Percentiles rank a stretch among this genome's conserved stretches.
These are phyloP conservation scores for Ammodytes dubius DNA, from an alignment of 2,113 vertebrate species.

Conservation along the genomic window DNA sequence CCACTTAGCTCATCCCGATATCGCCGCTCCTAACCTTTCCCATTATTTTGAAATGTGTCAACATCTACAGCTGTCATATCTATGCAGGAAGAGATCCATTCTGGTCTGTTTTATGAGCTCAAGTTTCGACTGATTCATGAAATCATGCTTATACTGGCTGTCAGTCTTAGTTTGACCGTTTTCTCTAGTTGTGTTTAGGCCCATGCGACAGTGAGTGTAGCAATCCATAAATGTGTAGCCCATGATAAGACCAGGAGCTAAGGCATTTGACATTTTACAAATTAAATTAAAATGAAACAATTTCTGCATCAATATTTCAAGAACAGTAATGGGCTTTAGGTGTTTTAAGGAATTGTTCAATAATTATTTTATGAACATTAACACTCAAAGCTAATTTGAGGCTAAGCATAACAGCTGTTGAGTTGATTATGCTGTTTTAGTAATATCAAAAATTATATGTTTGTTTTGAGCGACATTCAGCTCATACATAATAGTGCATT, in stretches of 20 bases:
- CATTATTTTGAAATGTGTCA: constrained; percentile 71
- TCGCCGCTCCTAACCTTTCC: constrained; percentile 63
- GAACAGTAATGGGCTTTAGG: neutral
- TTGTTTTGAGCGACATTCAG: neutral
- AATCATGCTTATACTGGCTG: constrained; percentile 17
- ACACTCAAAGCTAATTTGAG: constrained; percentile 2
- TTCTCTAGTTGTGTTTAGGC: neutral
- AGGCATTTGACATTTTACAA: neutral
- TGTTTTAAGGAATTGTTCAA: neutral
- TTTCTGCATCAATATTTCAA: neutral
- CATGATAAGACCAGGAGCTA: neutral
- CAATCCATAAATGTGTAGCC: neutral
- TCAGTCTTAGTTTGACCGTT: constrained; percentile 5
- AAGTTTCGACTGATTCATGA: constrained; percentile 47
- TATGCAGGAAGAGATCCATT: constrained; percentile 31
- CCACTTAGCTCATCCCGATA: constrained; percentile 60
- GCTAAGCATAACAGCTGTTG: neutral
- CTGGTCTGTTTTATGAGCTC: constrained; percentile 22
- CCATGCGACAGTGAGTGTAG: neutral
- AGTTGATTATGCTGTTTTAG: neutral
- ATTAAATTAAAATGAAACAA: neutral
- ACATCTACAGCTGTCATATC: constrained; percentile 59
- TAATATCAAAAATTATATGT: neutral
- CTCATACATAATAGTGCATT: neutral
- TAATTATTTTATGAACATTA: constrained; percentile 9